These are phyloP conservation scores for Dicrurus megarhynchus DNA, from an alignment of 2,113 vertebrate species.

Conservation along the genomic window DNA sequence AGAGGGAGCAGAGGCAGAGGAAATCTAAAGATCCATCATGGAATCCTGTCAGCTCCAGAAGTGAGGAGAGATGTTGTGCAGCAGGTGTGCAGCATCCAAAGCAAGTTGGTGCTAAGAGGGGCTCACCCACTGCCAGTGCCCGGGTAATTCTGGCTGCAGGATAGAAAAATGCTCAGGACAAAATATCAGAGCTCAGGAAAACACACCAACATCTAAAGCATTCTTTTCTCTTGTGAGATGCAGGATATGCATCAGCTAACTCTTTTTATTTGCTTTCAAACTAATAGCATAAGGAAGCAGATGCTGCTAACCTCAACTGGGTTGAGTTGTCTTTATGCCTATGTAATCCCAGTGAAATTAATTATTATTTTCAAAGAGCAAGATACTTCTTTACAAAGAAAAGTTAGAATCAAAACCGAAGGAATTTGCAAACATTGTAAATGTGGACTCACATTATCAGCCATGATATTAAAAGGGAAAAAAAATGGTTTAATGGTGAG, in stretches of 20 bases:
- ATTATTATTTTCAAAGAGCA: neutral
- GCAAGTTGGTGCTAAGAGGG: neutral
- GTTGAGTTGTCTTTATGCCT: neutral
- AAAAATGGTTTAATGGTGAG: neutral
- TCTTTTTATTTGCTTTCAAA: neutral
- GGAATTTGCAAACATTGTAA: neutral
- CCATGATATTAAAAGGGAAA: neutral
- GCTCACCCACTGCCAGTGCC: fast-evolving
- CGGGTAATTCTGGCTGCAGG: neutral
- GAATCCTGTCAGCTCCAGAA: neutral
- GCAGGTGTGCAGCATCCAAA: neutral
- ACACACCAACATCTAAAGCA: neutral
- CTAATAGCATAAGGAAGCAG: neutral
- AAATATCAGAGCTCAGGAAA: neutral
- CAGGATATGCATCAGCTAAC: neutral
- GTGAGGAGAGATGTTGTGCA: neutral
- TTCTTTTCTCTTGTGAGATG: neutral
- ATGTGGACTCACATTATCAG: neutral
- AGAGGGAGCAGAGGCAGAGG: neutral
- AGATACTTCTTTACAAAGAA: neutral
- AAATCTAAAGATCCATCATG: fast-evolving
- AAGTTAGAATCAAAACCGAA: neutral
- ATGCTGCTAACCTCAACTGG: neutral
- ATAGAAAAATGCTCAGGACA: neutral
- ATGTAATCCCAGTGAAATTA: neutral